These are phyloP conservation scores for Peromyscus melanophrys DNA, from an alignment of 2,797 vertebrate species.

Conservation along the genomic window DNA sequence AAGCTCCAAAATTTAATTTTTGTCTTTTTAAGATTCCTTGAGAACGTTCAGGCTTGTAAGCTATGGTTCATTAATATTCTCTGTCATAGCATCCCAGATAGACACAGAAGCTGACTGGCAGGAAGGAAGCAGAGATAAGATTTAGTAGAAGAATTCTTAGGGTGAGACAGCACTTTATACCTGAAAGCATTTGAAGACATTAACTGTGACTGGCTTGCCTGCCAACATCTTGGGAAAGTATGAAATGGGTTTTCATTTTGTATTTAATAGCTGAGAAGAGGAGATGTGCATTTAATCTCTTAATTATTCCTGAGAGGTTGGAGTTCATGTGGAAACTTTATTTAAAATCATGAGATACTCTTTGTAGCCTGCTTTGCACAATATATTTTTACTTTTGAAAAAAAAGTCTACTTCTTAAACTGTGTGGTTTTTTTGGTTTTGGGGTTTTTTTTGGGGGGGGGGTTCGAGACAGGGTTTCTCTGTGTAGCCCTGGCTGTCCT, in stretches of 20 bases:
- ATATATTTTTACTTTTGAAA: not conserved
- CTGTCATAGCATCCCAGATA: not conserved
- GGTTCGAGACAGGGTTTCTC: not conserved
- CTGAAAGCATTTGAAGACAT: conserved; percentile 37
- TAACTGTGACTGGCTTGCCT: conserved; percentile 29
- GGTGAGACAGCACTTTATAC: conserved; percentile 29
- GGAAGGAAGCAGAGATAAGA: conserved; percentile 42
- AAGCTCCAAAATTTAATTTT: conserved; percentile 53
- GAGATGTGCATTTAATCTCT: conserved; percentile 63
- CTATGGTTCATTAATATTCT: conserved; percentile 65
- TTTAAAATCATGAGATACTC: conserved; percentile 42
- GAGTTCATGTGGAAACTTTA: conserved; percentile 50
- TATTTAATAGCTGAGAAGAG: conserved; percentile 57
- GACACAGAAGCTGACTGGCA: conserved; percentile 16
- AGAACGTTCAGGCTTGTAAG: conserved; percentile 38
- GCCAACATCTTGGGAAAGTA: conserved; percentile 53
- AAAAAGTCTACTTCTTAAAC: not conserved
- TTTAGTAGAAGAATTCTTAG: conserved; percentile 52
- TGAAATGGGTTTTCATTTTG: conserved; percentile 67
- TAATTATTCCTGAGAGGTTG: conserved; percentile 45
- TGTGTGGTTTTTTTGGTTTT: conserved; percentile 24
- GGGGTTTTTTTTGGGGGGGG: not conserved
- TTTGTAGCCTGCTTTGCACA: conserved; percentile 54
- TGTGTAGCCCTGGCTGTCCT: not conserved
- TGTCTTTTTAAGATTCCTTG: conserved; percentile 53